Percentiles rank a stretch among this genome's conserved stretches.
phyloP scores from a whole-genome alignment of 2,888 invertebrate genomes.

The Eupithecia subumbrata region DNA sequence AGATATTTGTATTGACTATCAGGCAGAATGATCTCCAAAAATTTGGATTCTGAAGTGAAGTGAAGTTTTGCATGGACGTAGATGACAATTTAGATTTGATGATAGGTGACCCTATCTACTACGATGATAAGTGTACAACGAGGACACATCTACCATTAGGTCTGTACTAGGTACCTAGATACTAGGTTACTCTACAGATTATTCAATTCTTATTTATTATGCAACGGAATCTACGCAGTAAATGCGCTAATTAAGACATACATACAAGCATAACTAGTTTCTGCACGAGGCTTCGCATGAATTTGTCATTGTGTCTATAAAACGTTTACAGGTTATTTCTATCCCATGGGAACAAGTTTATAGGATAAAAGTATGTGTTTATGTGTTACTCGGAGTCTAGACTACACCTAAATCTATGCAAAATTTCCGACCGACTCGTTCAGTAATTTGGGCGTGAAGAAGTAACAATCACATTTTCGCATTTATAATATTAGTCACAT shows the following conservation, averaged over 20 bases:
- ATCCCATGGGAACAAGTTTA: not conserved
- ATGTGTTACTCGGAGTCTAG: not conserved
- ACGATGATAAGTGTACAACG: not conserved
- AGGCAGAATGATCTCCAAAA: not conserved
- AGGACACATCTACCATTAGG: conserved; percentile 3
- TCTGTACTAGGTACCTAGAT: not conserved
- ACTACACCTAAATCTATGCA: not conserved
- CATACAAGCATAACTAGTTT: not conserved
- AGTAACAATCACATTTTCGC: not conserved
- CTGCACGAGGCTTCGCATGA: not conserved
- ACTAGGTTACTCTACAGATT: conserved; percentile 10
- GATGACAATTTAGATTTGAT: not conserved
- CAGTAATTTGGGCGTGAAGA: not conserved
- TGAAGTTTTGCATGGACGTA: not conserved
- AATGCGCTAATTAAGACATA: not conserved
- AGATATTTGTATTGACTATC: not conserved
- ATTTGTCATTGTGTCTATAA: not conserved
- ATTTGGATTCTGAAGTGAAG: not conserved
- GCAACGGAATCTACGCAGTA: not conserved
- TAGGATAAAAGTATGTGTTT: not conserved
- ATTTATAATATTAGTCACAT: not conserved
- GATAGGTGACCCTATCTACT: not conserved
- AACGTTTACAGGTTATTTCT: not conserved
- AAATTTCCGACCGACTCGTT: not conserved
- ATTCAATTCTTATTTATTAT: conserved; percentile 5